A percentile compares a stretch with the other conserved stretches of the same genome.
Conservation (phyloP, 1,140 invertebrate genomes). For the Euura lappo region DNA sequence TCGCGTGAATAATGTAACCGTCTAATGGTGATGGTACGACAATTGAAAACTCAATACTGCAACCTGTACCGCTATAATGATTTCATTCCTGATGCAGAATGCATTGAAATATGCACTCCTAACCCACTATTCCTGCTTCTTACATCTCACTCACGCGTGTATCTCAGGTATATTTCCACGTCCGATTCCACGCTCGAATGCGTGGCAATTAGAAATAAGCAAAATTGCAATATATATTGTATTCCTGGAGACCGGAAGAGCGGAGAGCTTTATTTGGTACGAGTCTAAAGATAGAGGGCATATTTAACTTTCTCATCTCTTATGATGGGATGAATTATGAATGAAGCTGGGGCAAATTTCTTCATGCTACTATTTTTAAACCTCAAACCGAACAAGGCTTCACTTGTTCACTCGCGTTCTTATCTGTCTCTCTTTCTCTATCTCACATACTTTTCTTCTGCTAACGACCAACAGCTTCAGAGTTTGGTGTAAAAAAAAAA, state of each 20-base stretch:
- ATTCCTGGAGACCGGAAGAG: too few relatives aligned
- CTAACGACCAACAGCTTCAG: too few relatives aligned
- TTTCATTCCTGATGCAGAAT: not conserved
- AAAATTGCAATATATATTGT: too few relatives aligned
- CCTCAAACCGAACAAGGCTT: too few relatives aligned
- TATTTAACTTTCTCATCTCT: not conserved
- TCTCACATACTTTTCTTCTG: too few relatives aligned
- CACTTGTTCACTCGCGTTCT: too few relatives aligned
- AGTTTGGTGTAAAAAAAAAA: too few relatives aligned
- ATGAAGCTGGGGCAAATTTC: not conserved
- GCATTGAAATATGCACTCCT: not conserved
- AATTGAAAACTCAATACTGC: not conserved
- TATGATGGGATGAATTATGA: not conserved
- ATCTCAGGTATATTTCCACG: too few relatives aligned
- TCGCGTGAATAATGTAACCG: slow-evolving; percentile 4
- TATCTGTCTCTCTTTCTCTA: too few relatives aligned
- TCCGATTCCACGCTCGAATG: too few relatives aligned
- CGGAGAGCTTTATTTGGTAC: not conserved
- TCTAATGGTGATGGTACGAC: not conserved
- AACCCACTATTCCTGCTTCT: not conserved
- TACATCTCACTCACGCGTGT: too few relatives aligned
- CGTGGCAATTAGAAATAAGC: too few relatives aligned
- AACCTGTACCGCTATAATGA: not conserved
- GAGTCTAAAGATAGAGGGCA: not conserved
- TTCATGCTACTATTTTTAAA: not conserved